phyloP scores from a whole-genome alignment of 2,113 vertebrate species.

The Entelurus aequoreus region DNA sequence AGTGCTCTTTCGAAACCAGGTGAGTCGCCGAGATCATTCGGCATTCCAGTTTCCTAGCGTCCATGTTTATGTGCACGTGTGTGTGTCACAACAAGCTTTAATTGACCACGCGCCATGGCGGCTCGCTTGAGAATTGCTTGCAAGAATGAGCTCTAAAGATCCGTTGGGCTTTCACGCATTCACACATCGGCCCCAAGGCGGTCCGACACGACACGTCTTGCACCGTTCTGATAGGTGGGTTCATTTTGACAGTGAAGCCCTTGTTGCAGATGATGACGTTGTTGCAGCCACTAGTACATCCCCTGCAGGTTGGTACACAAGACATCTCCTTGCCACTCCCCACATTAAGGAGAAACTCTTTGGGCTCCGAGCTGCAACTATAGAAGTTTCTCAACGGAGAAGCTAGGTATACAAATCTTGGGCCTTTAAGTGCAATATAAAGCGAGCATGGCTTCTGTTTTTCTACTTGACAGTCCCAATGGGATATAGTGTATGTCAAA shows the following conservation, averaged over 20 bases:
- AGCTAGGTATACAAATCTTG: too few species aligned
- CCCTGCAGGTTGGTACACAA: slow-evolving; percentile 72
- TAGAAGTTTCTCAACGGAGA: too few species aligned
- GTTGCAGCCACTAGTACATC: slow-evolving; percentile 53
- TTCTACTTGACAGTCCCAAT: slow-evolving; percentile 3
- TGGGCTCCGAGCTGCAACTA: too few species aligned
- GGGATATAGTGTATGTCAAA: slow-evolving; percentile 2
- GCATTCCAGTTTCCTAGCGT: too few species aligned
- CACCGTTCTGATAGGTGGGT: slow-evolving; percentile 62
- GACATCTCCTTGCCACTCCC: not conserved
- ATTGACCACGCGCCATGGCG: slow-evolving; percentile 3
- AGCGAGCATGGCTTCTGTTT: slow-evolving; percentile 1
- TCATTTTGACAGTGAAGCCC: slow-evolving; percentile 65
- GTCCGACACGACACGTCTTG: slow-evolving; percentile 9
- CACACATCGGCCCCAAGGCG: not conserved
- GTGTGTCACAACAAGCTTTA: slow-evolving; percentile 6
- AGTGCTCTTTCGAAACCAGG: slow-evolving; percentile 20
- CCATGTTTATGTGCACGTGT: not conserved
- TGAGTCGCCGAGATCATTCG: slow-evolving; percentile 18
- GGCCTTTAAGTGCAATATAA: too few species aligned
- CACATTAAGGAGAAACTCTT: too few species aligned
- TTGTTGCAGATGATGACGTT: slow-evolving; percentile 74
- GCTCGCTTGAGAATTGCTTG: slow-evolving; percentile 23
- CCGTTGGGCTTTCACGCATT: not conserved
- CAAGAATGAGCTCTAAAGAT: not conserved